These are phyloP conservation scores for Polietes domitor DNA, from an alignment of 2,888 invertebrate genomes.

Conservation along the genomic window DNA sequence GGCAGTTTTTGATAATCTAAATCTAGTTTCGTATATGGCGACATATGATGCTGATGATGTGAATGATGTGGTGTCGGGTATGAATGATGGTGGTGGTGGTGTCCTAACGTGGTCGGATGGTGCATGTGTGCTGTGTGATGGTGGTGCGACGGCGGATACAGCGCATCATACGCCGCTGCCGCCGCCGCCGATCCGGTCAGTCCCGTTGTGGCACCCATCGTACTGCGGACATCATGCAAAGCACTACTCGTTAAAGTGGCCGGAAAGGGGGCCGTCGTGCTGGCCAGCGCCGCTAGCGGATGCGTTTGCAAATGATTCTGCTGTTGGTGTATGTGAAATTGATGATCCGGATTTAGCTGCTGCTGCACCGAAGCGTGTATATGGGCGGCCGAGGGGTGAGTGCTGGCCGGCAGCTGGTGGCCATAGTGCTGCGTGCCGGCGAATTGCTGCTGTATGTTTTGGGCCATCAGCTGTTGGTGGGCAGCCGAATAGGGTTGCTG, in stretches of 20 bases:
- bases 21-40: constrained; percentile 81
- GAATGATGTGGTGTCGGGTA: constrained; percentile 59
- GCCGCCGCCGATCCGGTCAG: constrained; percentile 55
- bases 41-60: constrained; percentile 77
- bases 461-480: constrained; percentile 71
- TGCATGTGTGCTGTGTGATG: constrained; percentile 73
- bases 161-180: constrained; percentile 66
- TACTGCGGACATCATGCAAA: constrained; percentile 70
- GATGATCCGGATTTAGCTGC: constrained; percentile 79
- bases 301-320: constrained; percentile 79
- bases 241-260: constrained; percentile 77
- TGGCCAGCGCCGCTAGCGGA: constrained; percentile 75
- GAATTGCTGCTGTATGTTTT: constrained; percentile 78
- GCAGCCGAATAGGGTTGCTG: constrained; percentile 68
- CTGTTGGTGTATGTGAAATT: constrained; percentile 79
- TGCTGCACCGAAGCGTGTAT: constrained; percentile 79
- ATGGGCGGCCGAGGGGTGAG: constrained; percentile 74
- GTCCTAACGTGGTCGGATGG: constrained; percentile 68
- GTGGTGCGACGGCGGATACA: constrained; percentile 67
- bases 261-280: constrained; percentile 75
- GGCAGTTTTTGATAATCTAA: constrained; percentile 81
- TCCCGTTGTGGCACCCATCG: constrained; percentile 60
- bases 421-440: constrained; percentile 77
- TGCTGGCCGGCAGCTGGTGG: constrained; percentile 68
- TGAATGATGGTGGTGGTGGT: constrained; percentile 59